Evolutionary conservation across 1,140 invertebrate species (phyloP), one percentile per base, ranked within the genome.

Genomic region (Ruditapes philippinarum): DNA sequence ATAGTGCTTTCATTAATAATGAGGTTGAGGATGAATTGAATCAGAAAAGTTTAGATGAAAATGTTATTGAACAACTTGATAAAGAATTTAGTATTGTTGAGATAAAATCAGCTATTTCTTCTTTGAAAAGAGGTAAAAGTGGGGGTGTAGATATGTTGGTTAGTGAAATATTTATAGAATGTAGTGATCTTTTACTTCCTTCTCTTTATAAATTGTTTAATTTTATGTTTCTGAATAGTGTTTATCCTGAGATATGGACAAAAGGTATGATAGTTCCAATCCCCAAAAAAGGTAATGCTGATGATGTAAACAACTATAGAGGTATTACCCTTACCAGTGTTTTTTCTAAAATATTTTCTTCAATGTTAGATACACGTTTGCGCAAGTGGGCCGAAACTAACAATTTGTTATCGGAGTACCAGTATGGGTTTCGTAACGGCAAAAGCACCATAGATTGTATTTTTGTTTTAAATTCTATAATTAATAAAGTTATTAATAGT

Each of bases 241-340:
- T 83, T 9, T 89, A 73, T 42, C 60, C 60, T 28, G 70, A 78
- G 45, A 51, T 4, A 31, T 85, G 90, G 86, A 36, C 73, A 49
- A 68, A 78, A 42, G 65, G 70, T 68, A 54, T 84, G 33, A 86
- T 84, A 31, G 51, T 83, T 17, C 80, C 74, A 45, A 65, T 84
- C 19, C 88, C 88, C 3, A 89, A 89, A 79, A 89, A 49, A 19
- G 51, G 86, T 33, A 57, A 87, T 49, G 40, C 60, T 2, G 62
- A 57, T 42, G 86, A 88, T 36, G 70, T 82, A 3, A 84, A 88
- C 68, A 81, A 86, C 49, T 90, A 86, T 40, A 60, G 73, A 68
- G 82, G 73, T 7, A 86, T 89, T 42, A 68, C 70, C 19, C 51
- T 89, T 62, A 70, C 68, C 3, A 84, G 88, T 83, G n/a, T 79